phyloP scores from a whole-genome alignment of 2,888 invertebrate genomes.

The Lochmaea capreae region DNA sequence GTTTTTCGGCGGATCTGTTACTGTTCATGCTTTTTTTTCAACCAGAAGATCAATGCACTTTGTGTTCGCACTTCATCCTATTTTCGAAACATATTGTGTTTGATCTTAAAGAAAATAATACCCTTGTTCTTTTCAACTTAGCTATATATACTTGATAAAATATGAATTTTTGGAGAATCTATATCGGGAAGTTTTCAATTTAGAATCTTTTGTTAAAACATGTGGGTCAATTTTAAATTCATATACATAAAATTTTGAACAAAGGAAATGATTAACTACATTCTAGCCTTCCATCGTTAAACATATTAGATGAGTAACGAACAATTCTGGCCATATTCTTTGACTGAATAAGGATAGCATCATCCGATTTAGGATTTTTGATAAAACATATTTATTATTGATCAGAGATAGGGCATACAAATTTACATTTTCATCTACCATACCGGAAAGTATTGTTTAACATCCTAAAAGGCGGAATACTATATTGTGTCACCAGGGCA shows the following conservation, averaged over 20 bases:
- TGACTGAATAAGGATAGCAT: too few species aligned
- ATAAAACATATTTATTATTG: too few species aligned
- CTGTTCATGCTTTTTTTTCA: slow-evolving; percentile 17
- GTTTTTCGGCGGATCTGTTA: slow-evolving; percentile 34
- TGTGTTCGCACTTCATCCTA: slow-evolving; percentile 15
- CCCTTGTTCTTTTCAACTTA: background rate
- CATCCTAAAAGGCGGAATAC: too few species aligned
- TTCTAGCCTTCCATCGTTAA: too few species aligned
- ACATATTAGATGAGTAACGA: too few species aligned
- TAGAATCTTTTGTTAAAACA: background rate
- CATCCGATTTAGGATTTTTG: too few species aligned
- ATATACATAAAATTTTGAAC: background rate
- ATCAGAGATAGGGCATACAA: too few species aligned
- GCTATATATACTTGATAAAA: slow-evolving; percentile 1
- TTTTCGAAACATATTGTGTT: slow-evolving; percentile 28
- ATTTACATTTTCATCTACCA: too few species aligned
- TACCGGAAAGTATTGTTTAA: too few species aligned
- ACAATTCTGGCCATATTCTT: too few species aligned
- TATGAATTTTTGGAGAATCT: background rate
- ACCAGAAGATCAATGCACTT: slow-evolving; percentile 24
- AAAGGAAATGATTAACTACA: background rate
- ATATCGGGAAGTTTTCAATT: background rate
- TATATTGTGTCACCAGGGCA: too few species aligned
- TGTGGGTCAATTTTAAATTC: background rate
- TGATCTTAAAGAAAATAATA: slow-evolving; percentile 9